Percentiles rank a stretch among this genome's conserved stretches.
Evolutionary conservation across 2,888 invertebrate species (phyloP).

Genomic region (Nemoura dubitans): DNA sequence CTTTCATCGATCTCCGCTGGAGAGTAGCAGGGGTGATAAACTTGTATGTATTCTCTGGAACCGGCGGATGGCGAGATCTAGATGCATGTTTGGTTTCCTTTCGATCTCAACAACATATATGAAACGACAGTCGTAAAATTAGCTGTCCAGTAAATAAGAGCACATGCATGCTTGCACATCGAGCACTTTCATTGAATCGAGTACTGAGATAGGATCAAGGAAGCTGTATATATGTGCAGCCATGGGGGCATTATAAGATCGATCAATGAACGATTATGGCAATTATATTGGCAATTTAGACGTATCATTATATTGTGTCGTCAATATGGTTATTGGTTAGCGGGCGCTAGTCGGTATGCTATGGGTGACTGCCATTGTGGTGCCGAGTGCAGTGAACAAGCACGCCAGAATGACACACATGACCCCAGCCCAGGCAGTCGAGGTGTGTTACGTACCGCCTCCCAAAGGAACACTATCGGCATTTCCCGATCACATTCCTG

Average conservation of each 20-base stretch:
- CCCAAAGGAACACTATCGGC: background rate
- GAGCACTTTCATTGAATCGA: background rate
- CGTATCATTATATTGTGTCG: background rate
- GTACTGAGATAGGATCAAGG: background rate
- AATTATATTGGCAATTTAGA: conserved; percentile 3
- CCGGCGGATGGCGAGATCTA: too few relatives aligned
- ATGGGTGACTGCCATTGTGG: too few relatives aligned
- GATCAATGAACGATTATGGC: background rate
- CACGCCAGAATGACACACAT: background rate
- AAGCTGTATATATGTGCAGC: background rate
- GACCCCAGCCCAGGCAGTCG: background rate
- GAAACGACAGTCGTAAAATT: background rate
- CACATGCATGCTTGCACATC: background rate
- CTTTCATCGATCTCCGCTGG: background rate
- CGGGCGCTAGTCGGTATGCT: too few relatives aligned
- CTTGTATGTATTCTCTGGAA: background rate
- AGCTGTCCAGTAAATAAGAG: background rate
- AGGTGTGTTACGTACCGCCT: background rate
- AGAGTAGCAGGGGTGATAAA: background rate
- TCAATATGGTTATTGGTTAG: too few relatives aligned
- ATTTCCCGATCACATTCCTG: background rate
- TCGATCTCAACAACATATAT: background rate
- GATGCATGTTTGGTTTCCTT: conserved; percentile 5
- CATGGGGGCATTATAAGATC: background rate
- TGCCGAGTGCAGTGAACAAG: background rate